phyloP scores from a whole-genome alignment of 2,888 invertebrate genomes.

The Orchesellides sinensis region DNA sequence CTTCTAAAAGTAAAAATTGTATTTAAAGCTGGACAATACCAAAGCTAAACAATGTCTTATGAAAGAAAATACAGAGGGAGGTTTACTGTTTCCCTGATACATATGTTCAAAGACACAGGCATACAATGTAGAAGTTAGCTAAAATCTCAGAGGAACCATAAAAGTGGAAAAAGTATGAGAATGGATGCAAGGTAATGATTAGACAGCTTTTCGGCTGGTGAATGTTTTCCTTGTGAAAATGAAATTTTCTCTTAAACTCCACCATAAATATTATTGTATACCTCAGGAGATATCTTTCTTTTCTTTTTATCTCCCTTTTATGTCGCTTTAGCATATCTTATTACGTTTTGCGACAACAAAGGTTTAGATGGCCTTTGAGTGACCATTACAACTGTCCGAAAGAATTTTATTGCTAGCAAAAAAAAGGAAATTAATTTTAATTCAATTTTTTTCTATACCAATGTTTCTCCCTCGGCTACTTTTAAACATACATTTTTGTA shows the following conservation, averaged over 20 bases:
- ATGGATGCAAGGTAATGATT: constrained; percentile 74
- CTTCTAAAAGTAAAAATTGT: constrained; percentile 44
- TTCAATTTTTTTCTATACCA: constrained; percentile 31
- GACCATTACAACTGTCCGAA: constrained; percentile 50
- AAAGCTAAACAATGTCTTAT: constrained; percentile 21
- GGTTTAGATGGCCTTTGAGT: constrained; percentile 25
- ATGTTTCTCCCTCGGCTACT: constrained; percentile 20
- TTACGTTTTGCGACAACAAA: constrained; percentile 11
- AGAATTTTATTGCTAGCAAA: constrained; percentile 33
- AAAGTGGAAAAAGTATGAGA: constrained; percentile 74
- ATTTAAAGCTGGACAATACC: constrained; percentile 40
- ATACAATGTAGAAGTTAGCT: no score
- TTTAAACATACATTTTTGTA: no score
- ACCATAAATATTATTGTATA: constrained; percentile 59
- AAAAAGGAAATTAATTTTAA: constrained; percentile 7
- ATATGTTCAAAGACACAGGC: no score
- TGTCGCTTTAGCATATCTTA: constrained; percentile 31
- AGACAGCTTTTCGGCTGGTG: no score
- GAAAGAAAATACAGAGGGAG: constrained; percentile 24
- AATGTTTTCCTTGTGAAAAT: constrained; percentile 71
- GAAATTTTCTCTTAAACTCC: constrained; percentile 74
- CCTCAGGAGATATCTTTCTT: constrained; percentile 39
- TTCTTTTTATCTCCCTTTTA: no score
- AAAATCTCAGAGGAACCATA: constrained; percentile 74
- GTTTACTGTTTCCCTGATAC: no score